Base-by-base conservation (phyloP, 2,797 vertebrate genomes). In the Pogoniulus pusillus region DNA sequence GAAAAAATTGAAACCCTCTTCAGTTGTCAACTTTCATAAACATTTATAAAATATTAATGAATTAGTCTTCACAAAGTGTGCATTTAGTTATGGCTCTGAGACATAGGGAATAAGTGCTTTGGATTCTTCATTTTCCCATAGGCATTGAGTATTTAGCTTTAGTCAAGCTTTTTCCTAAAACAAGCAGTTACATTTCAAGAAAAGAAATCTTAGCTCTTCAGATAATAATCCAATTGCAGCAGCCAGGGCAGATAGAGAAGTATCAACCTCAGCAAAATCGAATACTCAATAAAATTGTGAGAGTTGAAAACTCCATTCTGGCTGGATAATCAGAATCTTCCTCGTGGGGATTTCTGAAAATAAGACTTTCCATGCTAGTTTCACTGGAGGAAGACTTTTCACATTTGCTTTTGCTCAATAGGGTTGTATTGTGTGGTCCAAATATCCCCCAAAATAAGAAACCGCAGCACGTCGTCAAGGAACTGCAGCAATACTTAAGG, bases 261-360 rank as follows among this genome's bases (percentile, higher is more conserved):
- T 57, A 64, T n/a, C 72, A 82, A 89, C 89, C 59, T 85, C 43
- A 63, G 17, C n/a, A 87, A 92, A 94, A 87, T 87, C 35, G 71
- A 90, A 81, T 55, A n/a, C 58, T 85, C 34, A 30, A 45, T 87
- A 87, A 85, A 91, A 90, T 47, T 3, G 1, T 54, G 64, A 47
- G 47, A 77, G 20, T 17, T 45, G 27, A 91, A 94, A 89, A 87
- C 27, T 34, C 16, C 66, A 6, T 70, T 79, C 55, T 77, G 82
- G 65, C 62, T 87, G 0, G 0, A 75, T 75, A 91, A 89, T 78
- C 79, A 91, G 81, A 90, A 80, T 75, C 43, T 60, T 79, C 35
- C 57, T 81, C 47, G 20, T 49, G 63, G 17, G 51, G 15, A 74
- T 85, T 85, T 80, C 60, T 82, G 62, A 64, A 90, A 89, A 66